These are phyloP conservation scores for Suricata suricatta DNA, from an alignment of 2,113 vertebrate species.

Conservation along the genomic window DNA sequence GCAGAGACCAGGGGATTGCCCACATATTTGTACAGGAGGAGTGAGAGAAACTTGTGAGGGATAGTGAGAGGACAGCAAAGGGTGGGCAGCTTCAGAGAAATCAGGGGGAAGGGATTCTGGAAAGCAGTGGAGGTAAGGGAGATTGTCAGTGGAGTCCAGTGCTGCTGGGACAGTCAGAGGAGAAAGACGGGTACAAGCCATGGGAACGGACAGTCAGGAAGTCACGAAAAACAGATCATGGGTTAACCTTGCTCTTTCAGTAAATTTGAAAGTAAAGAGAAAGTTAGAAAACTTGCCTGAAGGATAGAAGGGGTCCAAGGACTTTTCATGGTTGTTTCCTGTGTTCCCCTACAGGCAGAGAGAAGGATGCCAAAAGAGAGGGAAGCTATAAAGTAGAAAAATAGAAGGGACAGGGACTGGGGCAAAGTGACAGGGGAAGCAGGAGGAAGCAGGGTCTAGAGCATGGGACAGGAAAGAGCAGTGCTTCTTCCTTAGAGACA, in stretches of 20 bases:
- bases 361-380: background rate
- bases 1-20: background rate
- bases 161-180: background rate
- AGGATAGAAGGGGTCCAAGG: background rate
- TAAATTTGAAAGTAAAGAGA: background rate
- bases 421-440: background rate
- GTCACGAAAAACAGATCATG: background rate
- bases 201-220: background rate
- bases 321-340: background rate
- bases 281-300: background rate
- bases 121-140: background rate
- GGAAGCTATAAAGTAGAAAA: background rate
- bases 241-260: background rate
- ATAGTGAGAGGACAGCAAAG: background rate
- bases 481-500: background rate
- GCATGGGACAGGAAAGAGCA: background rate
- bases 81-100: background rate
- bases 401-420: background rate
- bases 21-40: background rate
- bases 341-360: background rate
- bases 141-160: background rate
- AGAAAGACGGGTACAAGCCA: background rate
- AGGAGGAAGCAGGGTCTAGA: background rate
- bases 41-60: background rate
- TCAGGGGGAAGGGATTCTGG: background rate